These are phyloP conservation scores for Acipenser transmontanus DNA, from an alignment of 2,797 vertebrate genomes.

Conservation along the genomic window DNA sequence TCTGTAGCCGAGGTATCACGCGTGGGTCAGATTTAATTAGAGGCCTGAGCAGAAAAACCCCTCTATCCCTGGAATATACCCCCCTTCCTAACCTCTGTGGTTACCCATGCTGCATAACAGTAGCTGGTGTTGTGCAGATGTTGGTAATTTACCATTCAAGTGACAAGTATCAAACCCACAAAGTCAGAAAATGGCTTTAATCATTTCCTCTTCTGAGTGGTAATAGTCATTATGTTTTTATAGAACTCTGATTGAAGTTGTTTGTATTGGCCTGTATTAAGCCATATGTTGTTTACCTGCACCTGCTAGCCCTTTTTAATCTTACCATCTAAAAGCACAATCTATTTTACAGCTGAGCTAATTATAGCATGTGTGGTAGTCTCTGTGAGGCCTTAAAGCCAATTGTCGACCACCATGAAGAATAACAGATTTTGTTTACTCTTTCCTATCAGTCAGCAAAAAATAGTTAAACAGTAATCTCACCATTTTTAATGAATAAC, in stretches of 20 bases:
- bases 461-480: neutral
- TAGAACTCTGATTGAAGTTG: conserved; percentile 23
- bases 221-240: conserved; percentile 31
- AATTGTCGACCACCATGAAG: too few species aligned
- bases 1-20: conserved; percentile 12
- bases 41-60: conserved; percentile 8
- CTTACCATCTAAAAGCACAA: neutral
- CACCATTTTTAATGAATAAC: neutral
- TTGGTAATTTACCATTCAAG: conserved; percentile 41
- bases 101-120: conserved; percentile 20
- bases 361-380: neutral
- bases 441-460: neutral
- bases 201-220: conserved; percentile 40
- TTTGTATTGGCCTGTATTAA: conserved; percentile 16
- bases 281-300: conserved; percentile 23
- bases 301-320: conserved; percentile 20
- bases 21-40: conserved; percentile 26
- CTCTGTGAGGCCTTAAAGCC: neutral
- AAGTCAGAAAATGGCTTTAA: conserved; percentile 44
- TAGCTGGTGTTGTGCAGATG: conserved; percentile 27
- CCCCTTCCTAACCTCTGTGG: conserved; percentile 21
- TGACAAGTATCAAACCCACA: conserved; percentile 36
- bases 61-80: conserved; percentile 2
- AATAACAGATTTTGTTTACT: too few species aligned
- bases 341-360: neutral